Conservation (phyloP, 2,113 vertebrate species). For the Rhynchomys soricoides region DNA sequence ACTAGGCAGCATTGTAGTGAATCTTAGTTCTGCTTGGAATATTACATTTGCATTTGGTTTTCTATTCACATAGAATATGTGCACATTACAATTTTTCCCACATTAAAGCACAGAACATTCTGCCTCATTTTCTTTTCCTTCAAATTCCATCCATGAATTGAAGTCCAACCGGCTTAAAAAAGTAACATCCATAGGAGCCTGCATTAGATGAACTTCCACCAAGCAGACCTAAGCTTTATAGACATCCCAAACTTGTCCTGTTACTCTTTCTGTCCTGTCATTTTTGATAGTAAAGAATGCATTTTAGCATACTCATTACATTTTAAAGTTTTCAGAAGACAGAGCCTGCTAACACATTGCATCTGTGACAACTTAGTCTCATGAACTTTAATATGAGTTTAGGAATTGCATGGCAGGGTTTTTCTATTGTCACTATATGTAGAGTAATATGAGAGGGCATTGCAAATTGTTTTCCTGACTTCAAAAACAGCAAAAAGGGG, state of each 20-base stretch:
- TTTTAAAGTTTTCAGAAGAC: neutral
- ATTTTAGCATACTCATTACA: neutral
- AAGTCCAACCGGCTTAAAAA: conserved; percentile 49
- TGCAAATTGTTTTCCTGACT: neutral
- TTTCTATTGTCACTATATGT: neutral
- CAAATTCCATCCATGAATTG: conserved; percentile 3
- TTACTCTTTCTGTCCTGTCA: neutral
- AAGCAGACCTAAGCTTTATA: conserved; percentile 17
- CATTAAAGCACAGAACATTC: conserved; percentile 67
- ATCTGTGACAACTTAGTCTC: neutral
- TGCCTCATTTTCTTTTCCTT: conserved; percentile 66
- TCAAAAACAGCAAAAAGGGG: neutral
- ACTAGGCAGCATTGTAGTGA: conserved; percentile 57
- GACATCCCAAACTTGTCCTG: neutral
- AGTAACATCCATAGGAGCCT: conserved; percentile 36
- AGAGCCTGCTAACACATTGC: neutral
- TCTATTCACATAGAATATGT: conserved; percentile 66
- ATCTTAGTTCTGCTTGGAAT: conserved; percentile 76
- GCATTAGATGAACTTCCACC: conserved; percentile 9
- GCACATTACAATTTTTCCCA: conserved; percentile 52
- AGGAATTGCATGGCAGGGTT: neutral
- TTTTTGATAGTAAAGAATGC: conserved; percentile 15
- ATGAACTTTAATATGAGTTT: neutral
- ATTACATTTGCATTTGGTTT: conserved; percentile 63
- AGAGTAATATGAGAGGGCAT: neutral